These are phyloP conservation scores for Zophobas atratus DNA, from an alignment of 1,140 invertebrate genomes.

Conservation along the genomic window DNA sequence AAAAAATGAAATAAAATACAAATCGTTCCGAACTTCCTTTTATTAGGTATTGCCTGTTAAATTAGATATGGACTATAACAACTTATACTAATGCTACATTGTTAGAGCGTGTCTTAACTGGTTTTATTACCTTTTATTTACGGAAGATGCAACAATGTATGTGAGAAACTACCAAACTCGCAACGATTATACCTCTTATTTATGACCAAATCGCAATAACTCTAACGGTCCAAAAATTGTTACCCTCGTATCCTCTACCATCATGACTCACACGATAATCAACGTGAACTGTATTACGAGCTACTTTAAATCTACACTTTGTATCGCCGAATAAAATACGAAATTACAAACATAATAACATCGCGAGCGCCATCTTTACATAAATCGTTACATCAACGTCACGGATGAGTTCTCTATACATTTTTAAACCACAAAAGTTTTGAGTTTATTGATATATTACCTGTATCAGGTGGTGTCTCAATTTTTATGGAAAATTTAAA, in stretches of 20 bases:
- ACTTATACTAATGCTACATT: slow-evolving; percentile 42
- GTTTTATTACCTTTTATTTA: slow-evolving; percentile 37
- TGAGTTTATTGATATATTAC: no score
- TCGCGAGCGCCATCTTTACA: no score
- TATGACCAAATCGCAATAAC: slow-evolving; percentile 14
- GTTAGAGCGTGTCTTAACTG: slow-evolving; percentile 43
- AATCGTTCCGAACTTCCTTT: slow-evolving; percentile 34
- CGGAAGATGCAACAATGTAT: slow-evolving; percentile 34
- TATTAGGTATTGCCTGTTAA: slow-evolving; percentile 42
- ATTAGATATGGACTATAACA: slow-evolving; percentile 45
- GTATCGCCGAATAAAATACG: no score
- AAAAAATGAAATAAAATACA: slow-evolving; percentile 40
- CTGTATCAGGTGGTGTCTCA: no score
- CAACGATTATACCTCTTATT: neutral
- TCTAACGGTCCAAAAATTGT: neutral
- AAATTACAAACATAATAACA: no score
- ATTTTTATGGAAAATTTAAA: no score
- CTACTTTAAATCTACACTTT: no score
- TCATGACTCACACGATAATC: no score
- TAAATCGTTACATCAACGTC: no score
- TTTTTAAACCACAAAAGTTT: no score
- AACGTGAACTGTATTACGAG: no score
- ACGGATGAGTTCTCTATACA: no score
- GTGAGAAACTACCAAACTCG: slow-evolving; percentile 22
- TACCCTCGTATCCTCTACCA: neutral